Conservation (phyloP, 2,888 invertebrate species). For the Therioaphis trifolii region DNA sequence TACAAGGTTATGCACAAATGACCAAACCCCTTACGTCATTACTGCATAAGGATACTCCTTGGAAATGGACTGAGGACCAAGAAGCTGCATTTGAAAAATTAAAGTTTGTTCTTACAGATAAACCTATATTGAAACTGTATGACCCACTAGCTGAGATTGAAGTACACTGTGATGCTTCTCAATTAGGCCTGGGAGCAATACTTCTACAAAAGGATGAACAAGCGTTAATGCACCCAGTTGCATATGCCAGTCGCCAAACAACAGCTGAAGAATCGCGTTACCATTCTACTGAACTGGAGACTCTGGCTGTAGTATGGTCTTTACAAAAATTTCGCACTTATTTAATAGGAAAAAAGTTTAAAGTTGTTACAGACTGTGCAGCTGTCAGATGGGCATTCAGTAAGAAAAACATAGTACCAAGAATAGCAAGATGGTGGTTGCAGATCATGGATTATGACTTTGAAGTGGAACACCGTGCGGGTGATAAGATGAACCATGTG, state of each 20-base stretch:
- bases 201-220: constrained; percentile 51
- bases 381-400: neutral
- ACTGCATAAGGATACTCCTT: too few relatives aligned
- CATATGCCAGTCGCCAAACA: constrained; percentile 68
- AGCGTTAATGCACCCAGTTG: constrained; percentile 64
- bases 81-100: constrained; percentile 23
- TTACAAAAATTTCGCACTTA: constrained; percentile 68
- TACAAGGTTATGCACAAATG: too few relatives aligned
- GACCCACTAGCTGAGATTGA: constrained; percentile 40
- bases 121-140: constrained; percentile 55
- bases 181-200: constrained; percentile 59
- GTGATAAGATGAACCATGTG: neutral
- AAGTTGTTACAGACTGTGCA: constrained; percentile 67
- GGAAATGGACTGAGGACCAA: constrained; percentile 19
- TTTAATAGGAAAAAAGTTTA: constrained; percentile 67
- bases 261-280: constrained; percentile 67
- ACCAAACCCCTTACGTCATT: too few relatives aligned
- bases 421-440: neutral
- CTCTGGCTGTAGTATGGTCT: constrained; percentile 68
- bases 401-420: neutral
- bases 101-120: constrained; percentile 12
- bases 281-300: constrained; percentile 68
- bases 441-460: neutral
- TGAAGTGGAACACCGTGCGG: neutral
- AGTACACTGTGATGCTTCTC: constrained; percentile 56